Percentiles rank a stretch among this genome's conserved stretches.
phyloP scores from a whole-genome alignment of 2,113 vertebrate species.

The Phylloscopus trochilus region DNA sequence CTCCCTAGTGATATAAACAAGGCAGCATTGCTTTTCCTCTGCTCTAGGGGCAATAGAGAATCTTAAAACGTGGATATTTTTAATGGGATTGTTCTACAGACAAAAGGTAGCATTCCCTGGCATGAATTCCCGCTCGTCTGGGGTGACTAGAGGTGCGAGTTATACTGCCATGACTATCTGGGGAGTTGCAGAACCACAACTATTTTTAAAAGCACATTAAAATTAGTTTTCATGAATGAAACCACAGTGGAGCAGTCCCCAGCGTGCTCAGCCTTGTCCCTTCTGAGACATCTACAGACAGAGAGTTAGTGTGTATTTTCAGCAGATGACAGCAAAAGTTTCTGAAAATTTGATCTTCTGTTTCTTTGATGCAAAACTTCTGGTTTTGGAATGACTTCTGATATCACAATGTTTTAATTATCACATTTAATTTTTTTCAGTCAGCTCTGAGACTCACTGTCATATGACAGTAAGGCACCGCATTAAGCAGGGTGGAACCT shows the following conservation, averaged over 20 bases:
- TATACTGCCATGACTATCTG: fast-evolving
- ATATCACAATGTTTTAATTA: not conserved
- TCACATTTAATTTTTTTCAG: not conserved
- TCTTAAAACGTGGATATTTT: not conserved
- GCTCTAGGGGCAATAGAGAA: not conserved
- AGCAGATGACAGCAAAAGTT: not conserved
- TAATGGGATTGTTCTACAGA: not conserved
- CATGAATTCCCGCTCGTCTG: not conserved
- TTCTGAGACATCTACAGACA: not conserved
- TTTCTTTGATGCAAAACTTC: not conserved
- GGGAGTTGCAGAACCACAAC: not conserved
- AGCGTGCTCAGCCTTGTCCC: not conserved
- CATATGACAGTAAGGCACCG: not conserved
- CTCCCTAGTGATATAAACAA: fast-evolving
- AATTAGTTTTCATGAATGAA: not conserved
- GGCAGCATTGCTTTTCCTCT: not conserved
- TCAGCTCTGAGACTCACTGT: not conserved
- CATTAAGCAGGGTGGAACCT: not conserved
- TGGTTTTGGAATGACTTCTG: not conserved
- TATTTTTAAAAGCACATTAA: not conserved
- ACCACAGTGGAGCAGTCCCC: not conserved
- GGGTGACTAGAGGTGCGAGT: not conserved
- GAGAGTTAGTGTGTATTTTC: fast-evolving
- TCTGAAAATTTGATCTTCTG: not conserved
- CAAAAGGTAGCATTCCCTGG: not conserved